phyloP scores from a whole-genome alignment of 2,113 vertebrate species.

The Cynocephalus volans region DNA sequence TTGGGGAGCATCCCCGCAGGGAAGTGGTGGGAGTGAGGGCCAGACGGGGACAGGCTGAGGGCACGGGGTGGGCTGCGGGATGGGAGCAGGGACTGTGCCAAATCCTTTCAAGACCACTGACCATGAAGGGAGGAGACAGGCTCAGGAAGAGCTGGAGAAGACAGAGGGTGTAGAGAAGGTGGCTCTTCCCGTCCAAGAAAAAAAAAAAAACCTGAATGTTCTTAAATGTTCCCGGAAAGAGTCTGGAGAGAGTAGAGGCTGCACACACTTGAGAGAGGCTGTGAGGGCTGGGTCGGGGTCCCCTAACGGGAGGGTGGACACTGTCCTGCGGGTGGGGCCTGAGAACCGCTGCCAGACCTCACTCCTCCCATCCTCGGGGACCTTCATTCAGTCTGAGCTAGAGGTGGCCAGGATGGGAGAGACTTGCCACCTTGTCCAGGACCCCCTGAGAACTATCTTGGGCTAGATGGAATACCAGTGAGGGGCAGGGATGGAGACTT shows the following conservation, averaged over 20 bases:
- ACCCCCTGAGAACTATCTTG: not conserved
- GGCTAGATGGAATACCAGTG: no score
- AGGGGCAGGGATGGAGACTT: not conserved
- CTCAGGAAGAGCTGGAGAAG: not conserved
- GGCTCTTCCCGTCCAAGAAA: not conserved
- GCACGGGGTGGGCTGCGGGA: not conserved
- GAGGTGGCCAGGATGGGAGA: not conserved
- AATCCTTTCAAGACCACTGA: not conserved
- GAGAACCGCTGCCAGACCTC: no score
- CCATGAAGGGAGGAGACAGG: not conserved
- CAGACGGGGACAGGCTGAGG: not conserved
- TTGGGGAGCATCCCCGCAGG: not conserved
- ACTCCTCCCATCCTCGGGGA: not conserved
- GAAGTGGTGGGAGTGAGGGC: no score
- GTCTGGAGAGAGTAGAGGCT: not conserved
- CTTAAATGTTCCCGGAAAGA: not conserved
- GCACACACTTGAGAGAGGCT: not conserved
- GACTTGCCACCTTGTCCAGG: not conserved
- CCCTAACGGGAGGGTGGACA: no score
- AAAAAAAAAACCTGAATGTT: not conserved
- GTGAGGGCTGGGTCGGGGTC: no score
- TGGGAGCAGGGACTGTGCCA: no score
- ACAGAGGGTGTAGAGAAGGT: not conserved
- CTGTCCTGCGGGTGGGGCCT: not conserved
- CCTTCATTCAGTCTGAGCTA: not conserved